Evolutionary conservation across 92 coral and sea anemone genomes (phyloP).

Genomic region (Epizoanthus ramosus): DNA sequence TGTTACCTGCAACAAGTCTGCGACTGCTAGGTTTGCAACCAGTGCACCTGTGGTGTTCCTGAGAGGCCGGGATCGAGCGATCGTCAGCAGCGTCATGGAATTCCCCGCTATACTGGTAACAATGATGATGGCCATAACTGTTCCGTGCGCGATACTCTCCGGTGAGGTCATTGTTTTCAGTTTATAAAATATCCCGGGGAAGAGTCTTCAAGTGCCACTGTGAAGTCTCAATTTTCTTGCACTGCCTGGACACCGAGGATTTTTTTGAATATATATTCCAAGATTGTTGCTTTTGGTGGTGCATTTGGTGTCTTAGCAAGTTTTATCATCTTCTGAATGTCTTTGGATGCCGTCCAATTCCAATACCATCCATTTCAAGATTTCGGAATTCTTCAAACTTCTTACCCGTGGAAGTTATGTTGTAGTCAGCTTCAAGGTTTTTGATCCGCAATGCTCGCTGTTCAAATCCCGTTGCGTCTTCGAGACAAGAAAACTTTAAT

Average conservation of each 20-base stretch:
- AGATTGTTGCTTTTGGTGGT: too few relatives aligned
- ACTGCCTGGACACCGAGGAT: background rate
- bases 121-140: slow-evolving; percentile 7
- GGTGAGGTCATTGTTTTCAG: slow-evolving; percentile 8
- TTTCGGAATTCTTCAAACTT: too few relatives aligned
- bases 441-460: too few relatives aligned
- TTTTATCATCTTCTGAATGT: too few relatives aligned
- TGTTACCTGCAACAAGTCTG: slow-evolving; percentile 41
- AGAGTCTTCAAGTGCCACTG: background rate
- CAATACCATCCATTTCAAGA: too few relatives aligned
- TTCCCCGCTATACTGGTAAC: slow-evolving; percentile 50
- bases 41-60: slow-evolving; percentile 56
- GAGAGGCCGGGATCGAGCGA: slow-evolving; percentile 42
- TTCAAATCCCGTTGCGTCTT: too few relatives aligned
- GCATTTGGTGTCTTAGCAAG: too few relatives aligned
- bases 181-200: background rate
- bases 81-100: slow-evolving; percentile 45
- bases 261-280: too few relatives aligned
- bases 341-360: too few relatives aligned
- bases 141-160: slow-evolving; percentile 21
- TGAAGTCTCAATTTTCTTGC: background rate
- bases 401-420: too few relatives aligned
- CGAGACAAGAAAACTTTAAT: too few relatives aligned
- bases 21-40: slow-evolving; percentile 62
- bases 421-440: too few relatives aligned